phyloP scores from a whole-genome alignment of 2,888 invertebrate species.

The Leucania comma region DNA sequence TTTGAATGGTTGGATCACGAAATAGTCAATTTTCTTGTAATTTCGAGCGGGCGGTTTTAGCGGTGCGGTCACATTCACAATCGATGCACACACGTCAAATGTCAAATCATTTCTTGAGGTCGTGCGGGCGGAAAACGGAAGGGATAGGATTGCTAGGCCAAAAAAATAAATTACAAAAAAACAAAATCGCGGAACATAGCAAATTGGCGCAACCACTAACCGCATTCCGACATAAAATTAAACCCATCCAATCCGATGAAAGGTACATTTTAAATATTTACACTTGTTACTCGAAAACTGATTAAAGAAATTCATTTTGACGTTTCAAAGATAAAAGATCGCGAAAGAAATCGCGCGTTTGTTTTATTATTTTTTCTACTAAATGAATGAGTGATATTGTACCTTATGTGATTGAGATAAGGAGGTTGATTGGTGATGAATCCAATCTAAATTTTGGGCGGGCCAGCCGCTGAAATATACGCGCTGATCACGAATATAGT shows the following conservation, averaged over 20 bases:
- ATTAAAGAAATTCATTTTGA: conserved; percentile 69
- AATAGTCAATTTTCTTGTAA: too few relatives aligned
- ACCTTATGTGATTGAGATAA: conserved; percentile 64
- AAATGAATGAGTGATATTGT: conserved; percentile 55
- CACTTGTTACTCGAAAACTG: conserved; percentile 51
- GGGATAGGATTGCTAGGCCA: too few relatives aligned
- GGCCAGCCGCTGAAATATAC: conserved; percentile 80
- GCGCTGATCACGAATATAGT: conserved; percentile 77
- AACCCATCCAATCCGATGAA: conserved; percentile 27
- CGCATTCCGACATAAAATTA: not conserved
- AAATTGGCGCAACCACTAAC: too few relatives aligned
- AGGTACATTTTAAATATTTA: conserved; percentile 55
- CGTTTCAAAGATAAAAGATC: conserved; percentile 68
- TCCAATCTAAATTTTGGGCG: conserved; percentile 86
- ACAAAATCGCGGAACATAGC: too few relatives aligned
- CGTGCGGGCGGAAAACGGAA: too few relatives aligned
- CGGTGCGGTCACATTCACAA: too few relatives aligned
- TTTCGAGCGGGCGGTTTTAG: too few relatives aligned
- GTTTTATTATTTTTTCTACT: conserved; percentile 63
- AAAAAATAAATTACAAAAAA: too few relatives aligned
- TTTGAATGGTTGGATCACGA: too few relatives aligned
- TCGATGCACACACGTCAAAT: too few relatives aligned
- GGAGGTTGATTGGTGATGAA: conserved; percentile 63
- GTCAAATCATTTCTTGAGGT: too few relatives aligned
- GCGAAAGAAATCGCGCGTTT: conserved; percentile 63